A percentile compares a stretch with the other conserved stretches of the same genome.
Evolutionary conservation across 2,797 vertebrate species (phyloP).

Genomic region (Sciurus carolinensis): DNA sequence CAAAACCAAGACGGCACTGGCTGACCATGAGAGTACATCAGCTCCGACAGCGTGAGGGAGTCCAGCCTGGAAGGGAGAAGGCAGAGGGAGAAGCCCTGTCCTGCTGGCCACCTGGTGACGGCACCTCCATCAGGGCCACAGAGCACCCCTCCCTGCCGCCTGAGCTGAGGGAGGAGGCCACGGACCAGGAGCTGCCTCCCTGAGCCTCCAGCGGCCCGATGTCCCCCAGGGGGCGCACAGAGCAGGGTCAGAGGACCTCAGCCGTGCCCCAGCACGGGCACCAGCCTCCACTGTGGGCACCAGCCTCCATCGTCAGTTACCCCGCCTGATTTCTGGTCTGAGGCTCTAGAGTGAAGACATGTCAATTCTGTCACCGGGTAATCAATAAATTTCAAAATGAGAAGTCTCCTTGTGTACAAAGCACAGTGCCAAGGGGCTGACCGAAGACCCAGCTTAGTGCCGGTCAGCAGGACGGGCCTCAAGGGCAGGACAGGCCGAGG

Average conservation of each 20-base stretch:
- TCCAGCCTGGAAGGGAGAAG: background rate
- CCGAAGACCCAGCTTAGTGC: background rate
- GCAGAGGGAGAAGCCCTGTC: background rate
- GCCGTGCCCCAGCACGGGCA: background rate
- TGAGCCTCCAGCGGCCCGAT: background rate
- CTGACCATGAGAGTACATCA: background rate
- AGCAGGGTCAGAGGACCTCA: too few species aligned
- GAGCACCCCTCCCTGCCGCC: background rate
- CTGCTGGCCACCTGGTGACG: too few species aligned
- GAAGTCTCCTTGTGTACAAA: background rate
- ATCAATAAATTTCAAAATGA: background rate
- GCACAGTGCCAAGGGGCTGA: background rate
- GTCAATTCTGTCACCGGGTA: background rate
- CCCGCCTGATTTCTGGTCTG: fast-evolving
- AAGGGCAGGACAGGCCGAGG: too few species aligned
- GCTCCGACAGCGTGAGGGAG: background rate
- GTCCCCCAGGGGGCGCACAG: background rate
- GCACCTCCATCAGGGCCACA: background rate
- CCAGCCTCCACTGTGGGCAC: fast-evolving
- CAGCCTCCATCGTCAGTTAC: too few species aligned
- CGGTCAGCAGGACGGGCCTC: background rate
- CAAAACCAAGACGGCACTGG: background rate
- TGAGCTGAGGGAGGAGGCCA: background rate
- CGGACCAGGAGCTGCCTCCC: background rate
- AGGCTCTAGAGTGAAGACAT: background rate